Conservation (phyloP, 1,140 invertebrate genomes). For the Proales similis region DNA sequence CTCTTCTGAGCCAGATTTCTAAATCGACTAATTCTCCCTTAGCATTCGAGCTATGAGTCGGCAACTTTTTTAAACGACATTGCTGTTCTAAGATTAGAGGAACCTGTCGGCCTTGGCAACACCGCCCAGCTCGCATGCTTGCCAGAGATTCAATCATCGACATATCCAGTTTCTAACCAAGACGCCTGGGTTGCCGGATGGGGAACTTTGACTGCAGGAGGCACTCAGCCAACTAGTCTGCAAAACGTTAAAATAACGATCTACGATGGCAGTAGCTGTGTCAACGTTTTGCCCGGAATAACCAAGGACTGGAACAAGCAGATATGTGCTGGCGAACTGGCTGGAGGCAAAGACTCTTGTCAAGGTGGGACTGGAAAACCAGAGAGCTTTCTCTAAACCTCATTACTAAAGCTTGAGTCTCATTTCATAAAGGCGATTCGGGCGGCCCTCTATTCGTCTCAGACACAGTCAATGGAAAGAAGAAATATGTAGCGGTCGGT, state of each 20-base stretch:
- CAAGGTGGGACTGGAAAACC: conserved; percentile 33
- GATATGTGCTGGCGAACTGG: conserved; percentile 19
- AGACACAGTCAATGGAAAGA: neutral
- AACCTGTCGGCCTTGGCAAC: conserved; percentile 1
- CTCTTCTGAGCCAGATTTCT: too few relatives aligned
- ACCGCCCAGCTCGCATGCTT: conserved; percentile 12
- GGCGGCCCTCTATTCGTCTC: conserved; percentile 1
- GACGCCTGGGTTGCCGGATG: neutral
- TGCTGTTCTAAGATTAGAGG: conserved; percentile 10
- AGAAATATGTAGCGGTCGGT: conserved; percentile 5
- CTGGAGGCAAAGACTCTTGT: conserved; percentile 16
- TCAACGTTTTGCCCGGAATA: neutral
- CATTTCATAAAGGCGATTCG: too few relatives aligned
- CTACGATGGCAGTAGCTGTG: conserved; percentile 6
- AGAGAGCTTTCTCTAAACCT: too few relatives aligned
- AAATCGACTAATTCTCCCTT: too few relatives aligned
- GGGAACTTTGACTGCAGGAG: neutral
- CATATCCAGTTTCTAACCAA: neutral
- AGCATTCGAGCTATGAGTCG: conserved; percentile 10
- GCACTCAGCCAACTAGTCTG: neutral
- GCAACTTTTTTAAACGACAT: conserved; percentile 3
- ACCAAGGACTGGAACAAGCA: conserved; percentile 22
- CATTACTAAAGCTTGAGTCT: too few relatives aligned
- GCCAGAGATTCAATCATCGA: neutral
- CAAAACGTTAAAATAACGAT: conserved; percentile 6